Evolutionary conservation across 2,888 invertebrate genomes (phyloP).

Genomic region (Harpalus rubripes): DNA sequence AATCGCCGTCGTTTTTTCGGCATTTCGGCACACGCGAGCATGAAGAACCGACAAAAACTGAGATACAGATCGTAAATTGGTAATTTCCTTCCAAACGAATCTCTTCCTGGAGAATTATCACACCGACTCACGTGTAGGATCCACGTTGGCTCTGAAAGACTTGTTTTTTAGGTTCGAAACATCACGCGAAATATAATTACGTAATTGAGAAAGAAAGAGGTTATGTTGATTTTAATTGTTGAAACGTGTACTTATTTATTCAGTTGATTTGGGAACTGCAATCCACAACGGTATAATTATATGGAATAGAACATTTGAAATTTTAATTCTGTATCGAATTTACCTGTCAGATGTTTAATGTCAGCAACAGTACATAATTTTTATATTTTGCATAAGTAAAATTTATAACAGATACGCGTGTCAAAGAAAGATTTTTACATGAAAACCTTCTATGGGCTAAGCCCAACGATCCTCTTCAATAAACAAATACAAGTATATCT

Average conservation of each 20-base stretch:
- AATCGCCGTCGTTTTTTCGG: conserved; percentile 22
- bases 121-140: not conserved
- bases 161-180: not conserved
- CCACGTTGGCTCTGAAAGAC: not conserved
- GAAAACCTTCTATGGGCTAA: too few species aligned
- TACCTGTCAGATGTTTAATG: not conserved
- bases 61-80: conserved; percentile 53
- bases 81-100: conserved; percentile 51
- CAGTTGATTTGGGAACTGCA: conserved; percentile 38
- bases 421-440: too few species aligned
- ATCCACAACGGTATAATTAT: conserved; percentile 12
- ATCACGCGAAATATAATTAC: conserved; percentile 38
- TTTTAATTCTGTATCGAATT: conserved; percentile 2
- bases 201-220: conserved; percentile 18
- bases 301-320: conserved; percentile 5
- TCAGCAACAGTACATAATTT: not conserved
- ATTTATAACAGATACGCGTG: too few species aligned
- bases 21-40: conserved; percentile 40
- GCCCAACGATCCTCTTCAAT: too few species aligned
- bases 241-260: conserved; percentile 42
- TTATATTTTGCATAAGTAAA: not conserved
- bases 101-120: conserved; percentile 38
- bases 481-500: too few species aligned
- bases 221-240: conserved; percentile 30
- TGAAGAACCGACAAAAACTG: not conserved